phyloP scores from a whole-genome alignment of 2,797 vertebrate genomes.

The Neostethus bicornis region DNA sequence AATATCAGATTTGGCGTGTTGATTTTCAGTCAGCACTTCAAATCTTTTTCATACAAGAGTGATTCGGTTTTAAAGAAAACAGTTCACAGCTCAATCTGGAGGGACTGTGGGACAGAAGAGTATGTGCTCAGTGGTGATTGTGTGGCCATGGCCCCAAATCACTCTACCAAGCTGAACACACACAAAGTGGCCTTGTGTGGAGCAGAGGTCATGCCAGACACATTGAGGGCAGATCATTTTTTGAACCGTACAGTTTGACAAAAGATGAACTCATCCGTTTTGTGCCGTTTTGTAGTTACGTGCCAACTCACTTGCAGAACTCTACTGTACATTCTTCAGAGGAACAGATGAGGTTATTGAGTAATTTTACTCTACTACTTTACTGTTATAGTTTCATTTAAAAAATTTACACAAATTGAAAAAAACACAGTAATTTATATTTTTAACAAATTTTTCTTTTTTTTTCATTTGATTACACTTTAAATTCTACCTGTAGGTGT shows the following conservation, averaged over 20 bases:
- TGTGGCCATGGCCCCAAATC: constrained; percentile 70
- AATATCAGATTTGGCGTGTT: constrained; percentile 45
- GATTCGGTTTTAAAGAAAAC: constrained; percentile 63
- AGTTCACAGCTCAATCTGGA: constrained; percentile 56
- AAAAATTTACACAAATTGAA: too few species aligned
- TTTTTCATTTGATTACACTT: too few species aligned
- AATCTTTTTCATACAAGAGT: too few species aligned
- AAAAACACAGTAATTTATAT: too few species aligned
- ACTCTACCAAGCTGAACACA: constrained; percentile 80
- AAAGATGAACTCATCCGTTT: constrained; percentile 23
- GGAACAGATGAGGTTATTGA: too few species aligned
- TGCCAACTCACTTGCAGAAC: too few species aligned
- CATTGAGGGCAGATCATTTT: constrained; percentile 69
- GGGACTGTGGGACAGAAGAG: constrained; percentile 71
- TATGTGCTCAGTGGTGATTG: constrained; percentile 77
- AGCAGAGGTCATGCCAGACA: constrained; percentile 62
- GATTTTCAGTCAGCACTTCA: constrained; percentile 20
- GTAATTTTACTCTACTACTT: too few species aligned
- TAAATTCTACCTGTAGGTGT: too few species aligned
- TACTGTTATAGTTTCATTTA: too few species aligned
- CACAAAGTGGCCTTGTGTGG: constrained; percentile 83
- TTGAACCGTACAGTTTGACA: constrained; percentile 51
- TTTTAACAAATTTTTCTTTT: too few species aligned
- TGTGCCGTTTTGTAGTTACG: too few species aligned
- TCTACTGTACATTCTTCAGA: too few species aligned